Conservation (phyloP, 2,113 vertebrate genomes). For the Oncorhynchus kisutch region DNA sequence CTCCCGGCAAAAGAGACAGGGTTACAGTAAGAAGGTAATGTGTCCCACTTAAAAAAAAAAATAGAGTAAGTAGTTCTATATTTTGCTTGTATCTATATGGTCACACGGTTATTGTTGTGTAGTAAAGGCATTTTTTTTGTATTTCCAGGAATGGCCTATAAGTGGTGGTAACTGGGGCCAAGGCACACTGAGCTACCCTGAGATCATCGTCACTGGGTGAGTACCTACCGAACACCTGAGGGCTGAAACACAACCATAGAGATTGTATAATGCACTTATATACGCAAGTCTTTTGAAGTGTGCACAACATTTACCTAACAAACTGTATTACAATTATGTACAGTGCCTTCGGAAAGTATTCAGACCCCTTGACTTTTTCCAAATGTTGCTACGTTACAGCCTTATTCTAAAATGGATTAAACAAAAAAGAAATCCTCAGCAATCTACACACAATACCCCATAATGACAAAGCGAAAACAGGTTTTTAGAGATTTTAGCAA, state of each 20-base stretch:
- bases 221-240: conserved; percentile 38
- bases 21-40: conserved; percentile 95
- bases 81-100: too few relatives aligned
- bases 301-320: not conserved
- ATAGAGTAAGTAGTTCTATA: too few relatives aligned
- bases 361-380: too few relatives aligned
- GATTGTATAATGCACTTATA: too few relatives aligned
- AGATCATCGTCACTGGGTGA: conserved; percentile 98
- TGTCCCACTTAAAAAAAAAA: not conserved
- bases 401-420: too few relatives aligned
- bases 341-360: too few relatives aligned
- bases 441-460: too few relatives aligned
- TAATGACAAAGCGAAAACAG: too few relatives aligned
- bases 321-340: not conserved
- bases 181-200: conserved; percentile 92
- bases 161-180: conserved; percentile 97
- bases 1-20: conserved; percentile 93
- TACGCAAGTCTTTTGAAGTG: too few relatives aligned
- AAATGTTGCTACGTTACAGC: too few relatives aligned
- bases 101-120: not conserved
- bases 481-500: too few relatives aligned
- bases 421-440: too few relatives aligned
- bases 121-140: not conserved
- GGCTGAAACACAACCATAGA: not conserved
- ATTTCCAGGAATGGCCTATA: conserved; percentile 90